phyloP scores from a whole-genome alignment of 2,888 invertebrate species.

The Eupithecia exiguata region DNA sequence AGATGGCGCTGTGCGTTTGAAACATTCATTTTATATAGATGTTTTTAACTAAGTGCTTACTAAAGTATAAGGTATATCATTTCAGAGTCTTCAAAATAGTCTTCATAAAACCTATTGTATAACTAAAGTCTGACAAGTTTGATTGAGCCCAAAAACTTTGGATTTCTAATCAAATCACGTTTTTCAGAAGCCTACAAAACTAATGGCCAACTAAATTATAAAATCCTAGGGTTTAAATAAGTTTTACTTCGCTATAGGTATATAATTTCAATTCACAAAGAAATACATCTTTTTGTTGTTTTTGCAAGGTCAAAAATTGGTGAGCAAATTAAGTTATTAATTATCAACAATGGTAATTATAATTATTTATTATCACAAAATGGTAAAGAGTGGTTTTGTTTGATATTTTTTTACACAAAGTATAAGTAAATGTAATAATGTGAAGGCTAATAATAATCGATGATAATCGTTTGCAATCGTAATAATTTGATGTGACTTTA shows the following conservation, averaged over 20 bases:
- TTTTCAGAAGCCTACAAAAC: neutral
- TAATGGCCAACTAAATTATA: neutral
- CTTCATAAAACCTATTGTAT: neutral
- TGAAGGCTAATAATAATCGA: too few relatives aligned
- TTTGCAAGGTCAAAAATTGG: neutral
- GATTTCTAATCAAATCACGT: neutral
- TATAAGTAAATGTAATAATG: neutral
- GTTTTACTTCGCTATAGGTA: neutral
- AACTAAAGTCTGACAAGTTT: neutral
- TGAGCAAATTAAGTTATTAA: neutral
- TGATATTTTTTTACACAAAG: neutral
- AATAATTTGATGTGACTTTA: too few relatives aligned
- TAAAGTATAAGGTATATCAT: neutral
- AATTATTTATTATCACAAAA: neutral
- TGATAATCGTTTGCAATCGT: too few relatives aligned
- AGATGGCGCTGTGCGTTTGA: slow-evolving; percentile 29
- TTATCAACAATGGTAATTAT: neutral
- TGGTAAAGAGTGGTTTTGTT: neutral
- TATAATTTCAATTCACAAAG: neutral
- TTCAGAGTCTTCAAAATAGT: neutral
- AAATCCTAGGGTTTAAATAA: neutral
- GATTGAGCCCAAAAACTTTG: neutral
- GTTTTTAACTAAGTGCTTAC: neutral
- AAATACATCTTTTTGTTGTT: neutral
- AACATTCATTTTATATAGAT: neutral